Percentiles rank a stretch among this genome's conserved stretches.
Evolutionary conservation across 2,113 vertebrate genomes (phyloP).

Genomic region (Hystrix cristata): DNA sequence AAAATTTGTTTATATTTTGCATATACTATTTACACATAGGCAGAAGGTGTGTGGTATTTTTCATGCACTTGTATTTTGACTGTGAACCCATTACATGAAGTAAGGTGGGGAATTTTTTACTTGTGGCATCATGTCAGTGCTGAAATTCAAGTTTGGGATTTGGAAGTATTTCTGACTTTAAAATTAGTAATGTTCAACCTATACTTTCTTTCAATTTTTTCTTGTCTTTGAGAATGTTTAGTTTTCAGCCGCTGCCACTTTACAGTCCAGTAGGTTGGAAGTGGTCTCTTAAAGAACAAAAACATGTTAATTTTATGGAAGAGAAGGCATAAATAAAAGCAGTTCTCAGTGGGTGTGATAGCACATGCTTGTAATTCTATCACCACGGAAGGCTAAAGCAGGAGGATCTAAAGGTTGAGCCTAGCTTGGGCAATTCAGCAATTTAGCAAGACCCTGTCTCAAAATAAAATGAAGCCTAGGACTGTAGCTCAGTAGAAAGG

Average conservation of each 20-base stretch:
- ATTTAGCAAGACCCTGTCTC: background rate
- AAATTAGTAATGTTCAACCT: background rate
- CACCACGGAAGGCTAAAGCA: too few relatives aligned
- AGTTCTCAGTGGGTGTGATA: background rate
- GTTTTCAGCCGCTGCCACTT: slow-evolving; percentile 34
- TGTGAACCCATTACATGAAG: background rate
- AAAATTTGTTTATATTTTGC: background rate
- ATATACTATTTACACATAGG: background rate
- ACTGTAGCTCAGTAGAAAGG: background rate
- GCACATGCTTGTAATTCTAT: background rate
- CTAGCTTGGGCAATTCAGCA: background rate
- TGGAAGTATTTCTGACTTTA: background rate
- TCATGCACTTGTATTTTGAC: background rate
- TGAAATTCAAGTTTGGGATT: background rate
- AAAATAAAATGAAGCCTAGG: background rate
- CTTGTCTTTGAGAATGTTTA: background rate
- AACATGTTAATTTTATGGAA: slow-evolving; percentile 14
- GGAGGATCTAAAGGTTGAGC: background rate
- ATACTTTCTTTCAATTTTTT: background rate
- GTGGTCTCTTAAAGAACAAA: background rate
- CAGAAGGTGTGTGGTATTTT: background rate
- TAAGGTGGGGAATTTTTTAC: background rate
- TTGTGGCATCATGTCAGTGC: background rate
- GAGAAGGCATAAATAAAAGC: background rate
- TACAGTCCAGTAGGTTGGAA: background rate